These are phyloP conservation scores for Macrosteles quadrilineatus DNA, from an alignment of 1,140 invertebrate genomes.

Conservation along the genomic window DNA sequence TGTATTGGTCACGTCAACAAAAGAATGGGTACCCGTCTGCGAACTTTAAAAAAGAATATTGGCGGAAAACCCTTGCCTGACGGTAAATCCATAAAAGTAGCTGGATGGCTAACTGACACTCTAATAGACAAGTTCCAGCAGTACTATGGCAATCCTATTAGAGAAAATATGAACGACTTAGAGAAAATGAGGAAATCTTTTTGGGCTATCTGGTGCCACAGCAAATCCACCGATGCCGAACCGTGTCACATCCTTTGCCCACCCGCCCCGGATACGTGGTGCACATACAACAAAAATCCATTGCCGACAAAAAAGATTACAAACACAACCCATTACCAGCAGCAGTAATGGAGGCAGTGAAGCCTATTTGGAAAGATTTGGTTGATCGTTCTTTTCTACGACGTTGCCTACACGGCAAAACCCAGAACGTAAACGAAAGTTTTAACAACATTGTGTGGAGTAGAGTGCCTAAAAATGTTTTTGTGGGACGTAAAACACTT, in stretches of 20 bases:
- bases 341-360: slow-evolving; percentile 25
- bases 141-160: slow-evolving; percentile 28
- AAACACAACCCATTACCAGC: not conserved
- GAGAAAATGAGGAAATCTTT: slow-evolving; percentile 30
- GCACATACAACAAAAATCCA: slow-evolving; percentile 41
- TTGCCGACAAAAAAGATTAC: slow-evolving; percentile 27
- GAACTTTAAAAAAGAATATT: not conserved
- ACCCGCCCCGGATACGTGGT: slow-evolving; percentile 42
- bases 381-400: slow-evolving; percentile 12
- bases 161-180: slow-evolving; percentile 7
- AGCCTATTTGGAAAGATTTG: slow-evolving; percentile 35
- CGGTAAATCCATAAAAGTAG: slow-evolving; percentile 7
- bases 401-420: slow-evolving; percentile 19
- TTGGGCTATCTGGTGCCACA: slow-evolving; percentile 27
- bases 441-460: slow-evolving; percentile 23
- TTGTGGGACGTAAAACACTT: slow-evolving; percentile 7
- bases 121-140: slow-evolving; percentile 10
- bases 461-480: slow-evolving; percentile 7
- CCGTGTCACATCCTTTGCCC: slow-evolving; percentile 40
- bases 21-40: not conserved
- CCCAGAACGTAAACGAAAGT: slow-evolving; percentile 18
- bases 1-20: slow-evolving; percentile 33
- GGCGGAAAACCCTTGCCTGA: not conserved
- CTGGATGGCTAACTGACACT: not conserved
- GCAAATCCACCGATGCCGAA: slow-evolving; percentile 14